Evolutionary conservation across 2,113 vertebrate species (phyloP).

Genomic region (Tachycineta bicolor): DNA sequence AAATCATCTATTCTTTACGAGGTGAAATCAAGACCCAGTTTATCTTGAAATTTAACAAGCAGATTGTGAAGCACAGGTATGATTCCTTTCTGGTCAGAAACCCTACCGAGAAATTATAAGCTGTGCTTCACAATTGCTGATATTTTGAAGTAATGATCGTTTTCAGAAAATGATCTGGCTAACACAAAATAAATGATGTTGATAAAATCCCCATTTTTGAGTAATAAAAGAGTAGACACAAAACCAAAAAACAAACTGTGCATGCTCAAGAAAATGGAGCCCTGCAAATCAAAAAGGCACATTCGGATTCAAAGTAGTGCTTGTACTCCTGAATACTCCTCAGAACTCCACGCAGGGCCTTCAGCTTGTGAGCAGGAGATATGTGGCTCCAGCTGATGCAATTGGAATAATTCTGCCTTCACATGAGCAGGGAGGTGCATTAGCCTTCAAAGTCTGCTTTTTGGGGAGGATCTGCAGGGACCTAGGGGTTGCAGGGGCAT

Average conservation of each 20-base stretch:
- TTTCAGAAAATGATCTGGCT: not conserved
- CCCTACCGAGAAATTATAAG: not conserved
- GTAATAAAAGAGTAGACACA: not conserved
- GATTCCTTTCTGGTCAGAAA: not conserved
- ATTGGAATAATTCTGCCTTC: accelerated
- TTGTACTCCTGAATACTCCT: not conserved
- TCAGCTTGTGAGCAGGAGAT: not conserved
- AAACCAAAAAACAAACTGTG: not conserved
- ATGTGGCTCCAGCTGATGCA: not conserved
- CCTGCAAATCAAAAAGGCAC: not conserved
- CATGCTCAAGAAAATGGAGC: not conserved
- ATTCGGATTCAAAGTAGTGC: not conserved
- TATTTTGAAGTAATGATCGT: not conserved
- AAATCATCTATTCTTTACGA: not conserved
- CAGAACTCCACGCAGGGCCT: not conserved
- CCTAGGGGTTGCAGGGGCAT: not conserved
- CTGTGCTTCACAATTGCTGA: not conserved
- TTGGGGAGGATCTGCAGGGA: not conserved
- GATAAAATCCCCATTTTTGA: not conserved
- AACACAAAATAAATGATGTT: not conserved
- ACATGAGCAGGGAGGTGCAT: accelerated
- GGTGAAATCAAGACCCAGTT: not conserved
- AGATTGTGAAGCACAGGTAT: not conserved
- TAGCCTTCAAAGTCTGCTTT: not conserved
- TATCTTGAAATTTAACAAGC: not conserved